Percentiles rank a stretch among this genome's conserved stretches.
phyloP scores from a whole-genome alignment of 64 coral and sea anemone species.

The Catalaphyllia jardinei region DNA sequence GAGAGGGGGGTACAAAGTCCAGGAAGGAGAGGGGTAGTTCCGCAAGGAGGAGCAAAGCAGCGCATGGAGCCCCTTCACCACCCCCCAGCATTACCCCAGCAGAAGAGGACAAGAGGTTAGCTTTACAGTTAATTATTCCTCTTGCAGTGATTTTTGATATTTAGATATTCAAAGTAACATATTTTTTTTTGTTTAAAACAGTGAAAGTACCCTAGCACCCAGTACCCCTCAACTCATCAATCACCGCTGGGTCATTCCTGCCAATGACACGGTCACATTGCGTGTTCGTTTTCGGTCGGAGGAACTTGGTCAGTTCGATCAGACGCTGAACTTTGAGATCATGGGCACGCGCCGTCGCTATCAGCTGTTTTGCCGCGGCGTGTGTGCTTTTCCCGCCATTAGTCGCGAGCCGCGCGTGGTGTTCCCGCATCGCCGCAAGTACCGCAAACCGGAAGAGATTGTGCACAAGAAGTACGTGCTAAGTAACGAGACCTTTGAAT shows the following conservation, averaged over 20 bases:
- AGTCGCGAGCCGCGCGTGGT: constrained; percentile 95
- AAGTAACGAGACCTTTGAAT: constrained; percentile 94
- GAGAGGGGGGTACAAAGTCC: constrained; percentile 80
- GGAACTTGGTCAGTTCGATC: constrained; percentile 98
- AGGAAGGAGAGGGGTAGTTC: constrained; percentile 76
- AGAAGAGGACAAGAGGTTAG: constrained; percentile 75
- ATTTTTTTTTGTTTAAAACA: constrained; percentile 2
- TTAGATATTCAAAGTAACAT: not conserved
- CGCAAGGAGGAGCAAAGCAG: constrained; percentile 58
- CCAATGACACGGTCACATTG: constrained; percentile 68
- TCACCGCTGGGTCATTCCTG: constrained; percentile 88
- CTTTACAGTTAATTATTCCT: not conserved
- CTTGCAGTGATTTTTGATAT: not conserved
- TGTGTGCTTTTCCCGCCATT: constrained; percentile 95
- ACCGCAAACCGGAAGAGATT: constrained; percentile 93
- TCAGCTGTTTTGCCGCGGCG: constrained; percentile 97
- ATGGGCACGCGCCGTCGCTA: constrained; percentile 94
- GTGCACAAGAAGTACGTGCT: constrained; percentile 97
- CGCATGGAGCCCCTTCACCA: constrained; percentile 64
- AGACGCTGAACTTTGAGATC: constrained; percentile 96
- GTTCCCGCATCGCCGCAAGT: constrained; percentile 91
- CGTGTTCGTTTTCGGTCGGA: constrained; percentile 91
- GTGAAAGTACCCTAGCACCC: constrained; percentile 48
- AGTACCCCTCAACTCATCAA: constrained; percentile 61
- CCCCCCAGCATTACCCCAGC: constrained; percentile 69